phyloP scores from a whole-genome alignment of 2,113 vertebrate species.

The Lutjanus erythropterus region DNA sequence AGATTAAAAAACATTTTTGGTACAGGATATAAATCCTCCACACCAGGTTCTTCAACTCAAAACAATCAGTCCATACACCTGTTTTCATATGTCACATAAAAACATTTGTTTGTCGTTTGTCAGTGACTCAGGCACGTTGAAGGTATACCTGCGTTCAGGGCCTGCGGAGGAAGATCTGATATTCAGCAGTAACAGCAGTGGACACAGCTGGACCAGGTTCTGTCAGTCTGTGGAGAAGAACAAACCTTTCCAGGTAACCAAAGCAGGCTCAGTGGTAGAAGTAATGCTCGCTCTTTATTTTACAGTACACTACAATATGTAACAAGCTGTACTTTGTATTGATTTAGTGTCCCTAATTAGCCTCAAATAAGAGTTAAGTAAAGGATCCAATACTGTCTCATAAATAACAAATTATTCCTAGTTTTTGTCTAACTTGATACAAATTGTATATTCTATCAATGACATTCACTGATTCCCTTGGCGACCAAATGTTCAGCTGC shows the following conservation, averaged over 20 bases:
- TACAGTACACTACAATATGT: too few species aligned
- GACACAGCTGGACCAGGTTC: constrained; percentile 70
- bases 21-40: too few species aligned
- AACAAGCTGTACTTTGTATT: too few species aligned
- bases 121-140: constrained; percentile 74
- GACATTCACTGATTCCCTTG: constrained; percentile 1
- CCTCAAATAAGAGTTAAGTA: too few species aligned
- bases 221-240: constrained; percentile 53
- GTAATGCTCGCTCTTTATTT: too few species aligned
- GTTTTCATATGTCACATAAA: not conserved
- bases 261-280: not conserved
- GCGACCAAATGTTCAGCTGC: constrained; percentile 65
- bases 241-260: constrained; percentile 77
- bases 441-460: not conserved
- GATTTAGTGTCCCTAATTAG: too few species aligned
- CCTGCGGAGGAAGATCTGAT: constrained; percentile 46
- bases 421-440: too few species aligned
- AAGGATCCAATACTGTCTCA: too few species aligned
- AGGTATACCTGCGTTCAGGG: constrained; percentile 58
- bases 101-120: constrained; percentile 15
- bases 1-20: not conserved
- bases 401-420: too few species aligned
- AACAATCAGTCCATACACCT: too few species aligned
- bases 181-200: constrained; percentile 64
- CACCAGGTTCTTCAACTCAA: too few species aligned